phyloP scores from a whole-genome alignment of 2,797 vertebrate species.

The Meriones psammophilus region DNA sequence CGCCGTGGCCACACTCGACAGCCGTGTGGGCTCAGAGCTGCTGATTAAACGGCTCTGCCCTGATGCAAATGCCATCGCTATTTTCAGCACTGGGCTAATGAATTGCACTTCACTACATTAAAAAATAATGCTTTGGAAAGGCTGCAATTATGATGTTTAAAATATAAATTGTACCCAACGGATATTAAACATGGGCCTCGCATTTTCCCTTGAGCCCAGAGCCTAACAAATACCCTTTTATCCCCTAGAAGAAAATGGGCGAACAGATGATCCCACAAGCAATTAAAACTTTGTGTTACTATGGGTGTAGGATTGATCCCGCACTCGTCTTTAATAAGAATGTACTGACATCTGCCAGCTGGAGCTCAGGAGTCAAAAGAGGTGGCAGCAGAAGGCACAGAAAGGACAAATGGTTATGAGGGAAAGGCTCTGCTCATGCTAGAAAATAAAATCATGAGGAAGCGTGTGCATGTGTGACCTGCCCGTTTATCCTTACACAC shows the following conservation, averaged over 20 bases:
- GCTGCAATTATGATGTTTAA: constrained; percentile 83
- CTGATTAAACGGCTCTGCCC: constrained; percentile 34
- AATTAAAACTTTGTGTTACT: constrained; percentile 71
- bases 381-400: not conserved
- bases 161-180: constrained; percentile 67
- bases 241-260: constrained; percentile 62
- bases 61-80: constrained; percentile 70
- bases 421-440: constrained; percentile 35
- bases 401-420: not conserved
- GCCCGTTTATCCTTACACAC: too few relatives aligned
- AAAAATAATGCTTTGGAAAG: constrained; percentile 82
- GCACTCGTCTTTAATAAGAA: constrained; percentile 62
- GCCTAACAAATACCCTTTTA: constrained; percentile 62
- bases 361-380: constrained; percentile 54
- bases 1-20: not conserved
- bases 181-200: constrained; percentile 65
- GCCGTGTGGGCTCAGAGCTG: constrained; percentile 33
- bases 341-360: constrained; percentile 65
- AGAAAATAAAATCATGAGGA: constrained; percentile 40
- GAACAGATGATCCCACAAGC: constrained; percentile 62
- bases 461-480: not conserved
- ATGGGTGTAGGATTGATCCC: constrained; percentile 63
- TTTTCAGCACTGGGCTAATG: constrained; percentile 73
- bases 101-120: constrained; percentile 79
- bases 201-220: constrained; percentile 57